phyloP scores from a whole-genome alignment of 2,113 vertebrate species.

The Pachyramphus minor region DNA sequence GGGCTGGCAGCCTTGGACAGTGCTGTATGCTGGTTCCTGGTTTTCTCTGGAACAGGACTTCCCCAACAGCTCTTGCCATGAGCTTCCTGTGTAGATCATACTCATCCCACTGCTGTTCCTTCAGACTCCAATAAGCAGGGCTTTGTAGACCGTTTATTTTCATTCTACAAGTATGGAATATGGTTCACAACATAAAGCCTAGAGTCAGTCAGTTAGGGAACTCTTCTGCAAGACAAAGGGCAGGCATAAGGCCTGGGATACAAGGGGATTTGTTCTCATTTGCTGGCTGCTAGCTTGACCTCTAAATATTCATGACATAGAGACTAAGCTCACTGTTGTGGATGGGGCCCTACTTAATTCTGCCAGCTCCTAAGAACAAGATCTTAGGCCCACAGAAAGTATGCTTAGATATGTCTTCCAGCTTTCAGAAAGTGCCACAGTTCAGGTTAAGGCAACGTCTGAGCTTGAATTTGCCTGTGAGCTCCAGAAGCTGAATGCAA shows the following conservation, averaged over 20 bases:
- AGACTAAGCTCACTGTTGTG: neutral
- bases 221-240: neutral
- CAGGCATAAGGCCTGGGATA: neutral
- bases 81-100: neutral
- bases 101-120: neutral
- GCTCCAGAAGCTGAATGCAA: neutral
- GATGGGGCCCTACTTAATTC: neutral
- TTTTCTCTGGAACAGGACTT: neutral
- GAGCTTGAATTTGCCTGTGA: neutral
- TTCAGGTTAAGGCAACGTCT: neutral
- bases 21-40: neutral
- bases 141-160: neutral
- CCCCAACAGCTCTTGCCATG: neutral
- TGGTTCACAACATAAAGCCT: neutral
- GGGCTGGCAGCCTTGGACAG: neutral
- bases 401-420: neutral
- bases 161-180: neutral
- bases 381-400: neutral
- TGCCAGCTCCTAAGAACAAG: neutral
- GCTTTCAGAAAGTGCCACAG: neutral
- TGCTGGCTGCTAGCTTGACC: neutral
- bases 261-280: neutral
- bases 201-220: neutral
- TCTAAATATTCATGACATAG: neutral
- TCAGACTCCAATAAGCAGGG: neutral